These are phyloP conservation scores for Oligia fasciuncula DNA, from an alignment of 2,888 invertebrate genomes.

Conservation along the genomic window DNA sequence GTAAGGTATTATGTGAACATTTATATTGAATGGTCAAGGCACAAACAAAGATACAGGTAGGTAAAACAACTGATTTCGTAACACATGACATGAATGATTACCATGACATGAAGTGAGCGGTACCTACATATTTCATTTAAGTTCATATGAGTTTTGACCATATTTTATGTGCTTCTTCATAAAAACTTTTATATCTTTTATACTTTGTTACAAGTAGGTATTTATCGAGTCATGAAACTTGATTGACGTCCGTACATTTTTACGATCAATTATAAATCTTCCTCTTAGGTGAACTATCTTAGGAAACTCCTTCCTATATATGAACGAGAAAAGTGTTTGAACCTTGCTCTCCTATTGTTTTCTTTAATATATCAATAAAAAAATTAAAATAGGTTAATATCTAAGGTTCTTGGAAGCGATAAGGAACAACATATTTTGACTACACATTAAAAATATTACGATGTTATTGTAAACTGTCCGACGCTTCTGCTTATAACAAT, in stretches of 20 bases:
- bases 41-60: background rate
- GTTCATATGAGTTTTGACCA: background rate
- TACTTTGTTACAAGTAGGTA: slow-evolving; percentile 10
- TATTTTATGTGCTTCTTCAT: background rate
- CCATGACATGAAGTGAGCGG: background rate
- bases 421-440: slow-evolving; percentile 20
- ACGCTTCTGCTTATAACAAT: background rate
- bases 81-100: slow-evolving; percentile 20
- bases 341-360: slow-evolving; percentile 3
- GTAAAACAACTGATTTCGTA: slow-evolving; percentile 39
- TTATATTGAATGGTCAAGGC: slow-evolving; percentile 6
- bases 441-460: slow-evolving; percentile 1
- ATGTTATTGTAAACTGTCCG: slow-evolving; percentile 1
- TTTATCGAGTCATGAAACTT: slow-evolving; percentile 36
- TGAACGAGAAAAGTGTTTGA: slow-evolving; percentile 15
- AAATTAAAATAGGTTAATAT: slow-evolving; percentile 37
- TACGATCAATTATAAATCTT: slow-evolving; percentile 17
- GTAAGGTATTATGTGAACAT: slow-evolving; percentile 17
- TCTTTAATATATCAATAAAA: slow-evolving; percentile 19
- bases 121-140: background rate
- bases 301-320: slow-evolving; percentile 2
- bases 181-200: background rate
- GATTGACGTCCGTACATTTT: slow-evolving; percentile 24
- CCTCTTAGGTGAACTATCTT: background rate
- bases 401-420: slow-evolving; percentile 21